Conservation (phyloP, 2,797 vertebrate genomes). For the Ptychobarbus kaznakovi region DNA sequence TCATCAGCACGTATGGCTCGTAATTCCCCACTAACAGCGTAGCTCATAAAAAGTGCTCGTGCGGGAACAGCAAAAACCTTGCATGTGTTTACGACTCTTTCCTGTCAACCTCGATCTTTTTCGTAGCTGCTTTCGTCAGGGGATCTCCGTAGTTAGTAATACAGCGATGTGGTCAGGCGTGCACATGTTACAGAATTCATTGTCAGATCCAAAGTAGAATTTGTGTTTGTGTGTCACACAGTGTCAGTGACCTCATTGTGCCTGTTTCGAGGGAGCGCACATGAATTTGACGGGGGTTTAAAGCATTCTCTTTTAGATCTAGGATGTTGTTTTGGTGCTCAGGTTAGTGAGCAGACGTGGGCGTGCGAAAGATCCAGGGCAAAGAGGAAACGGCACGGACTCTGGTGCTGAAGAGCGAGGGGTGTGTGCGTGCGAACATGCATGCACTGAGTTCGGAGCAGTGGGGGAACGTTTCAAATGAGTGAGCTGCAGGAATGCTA, state of each 20-base stretch:
- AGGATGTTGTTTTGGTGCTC: neutral
- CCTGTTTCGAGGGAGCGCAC: neutral
- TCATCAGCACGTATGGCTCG: conserved; percentile 55
- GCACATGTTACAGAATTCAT: neutral
- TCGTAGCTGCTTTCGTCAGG: neutral
- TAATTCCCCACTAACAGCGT: conserved; percentile 24
- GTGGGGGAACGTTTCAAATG: conserved; percentile 73
- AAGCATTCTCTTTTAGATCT: neutral
- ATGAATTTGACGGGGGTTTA: neutral
- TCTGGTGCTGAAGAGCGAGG: neutral
- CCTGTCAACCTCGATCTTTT: conserved; percentile 4
- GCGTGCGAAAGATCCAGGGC: neutral
- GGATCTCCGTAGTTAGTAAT: conserved; percentile 44
- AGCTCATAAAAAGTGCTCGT: conserved; percentile 53
- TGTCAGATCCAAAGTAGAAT: conserved; percentile 29
- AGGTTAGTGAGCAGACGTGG: neutral
- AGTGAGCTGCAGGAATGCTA: conserved; percentile 75
- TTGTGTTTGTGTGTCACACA: conserved; percentile 31
- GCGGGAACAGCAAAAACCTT: conserved; percentile 46
- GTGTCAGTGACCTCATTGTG: conserved; percentile 40
- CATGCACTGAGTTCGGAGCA: conserved; percentile 69
- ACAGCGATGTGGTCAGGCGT: neutral
- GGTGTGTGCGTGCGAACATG: conserved; percentile 31
- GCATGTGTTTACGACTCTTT: conserved; percentile 37
- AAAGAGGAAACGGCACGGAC: neutral